phyloP scores from a whole-genome alignment of 2,888 invertebrate genomes.

The Spodoptera exigua region DNA sequence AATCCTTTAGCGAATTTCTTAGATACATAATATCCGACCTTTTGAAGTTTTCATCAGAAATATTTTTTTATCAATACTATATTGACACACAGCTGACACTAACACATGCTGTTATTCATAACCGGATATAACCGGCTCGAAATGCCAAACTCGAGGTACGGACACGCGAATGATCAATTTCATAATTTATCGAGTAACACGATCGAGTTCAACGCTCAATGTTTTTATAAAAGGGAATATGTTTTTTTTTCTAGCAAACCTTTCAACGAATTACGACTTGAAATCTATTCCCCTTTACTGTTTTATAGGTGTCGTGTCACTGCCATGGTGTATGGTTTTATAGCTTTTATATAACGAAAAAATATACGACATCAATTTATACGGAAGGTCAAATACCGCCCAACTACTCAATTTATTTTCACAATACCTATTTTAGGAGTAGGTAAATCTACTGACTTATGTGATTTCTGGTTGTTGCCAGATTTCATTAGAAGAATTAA shows the following conservation, averaged over 20 bases:
- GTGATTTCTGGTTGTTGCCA: neutral
- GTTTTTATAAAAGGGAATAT: constrained; percentile 61
- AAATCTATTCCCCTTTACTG: constrained; percentile 25
- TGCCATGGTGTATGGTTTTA: constrained; percentile 30
- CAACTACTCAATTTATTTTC: constrained; percentile 40
- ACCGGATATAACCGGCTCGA: constrained; percentile 55
- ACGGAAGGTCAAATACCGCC: constrained; percentile 33
- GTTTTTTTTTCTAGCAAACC: constrained; percentile 67
- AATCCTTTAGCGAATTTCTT: neutral
- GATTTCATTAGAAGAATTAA: neutral
- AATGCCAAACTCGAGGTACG: constrained; percentile 34
- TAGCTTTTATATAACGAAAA: constrained; percentile 34
- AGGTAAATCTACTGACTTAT: neutral
- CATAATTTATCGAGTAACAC: constrained; percentile 65
- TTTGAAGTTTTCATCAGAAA: constrained; percentile 18
- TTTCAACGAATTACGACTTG: constrained; percentile 39
- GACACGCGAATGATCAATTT: constrained; percentile 65
- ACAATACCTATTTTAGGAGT: constrained; percentile 9
- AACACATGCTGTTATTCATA: constrained; percentile 62
- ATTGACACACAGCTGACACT: constrained; percentile 43
- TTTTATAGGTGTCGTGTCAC: constrained; percentile 14
- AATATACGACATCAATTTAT: constrained; percentile 30
- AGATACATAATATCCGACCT: constrained; percentile 10
- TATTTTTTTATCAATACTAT: constrained; percentile 15
- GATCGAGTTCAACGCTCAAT: constrained; percentile 52